phyloP scores from a whole-genome alignment of 1,140 invertebrate genomes.

The Drosophila kepulauana region DNA sequence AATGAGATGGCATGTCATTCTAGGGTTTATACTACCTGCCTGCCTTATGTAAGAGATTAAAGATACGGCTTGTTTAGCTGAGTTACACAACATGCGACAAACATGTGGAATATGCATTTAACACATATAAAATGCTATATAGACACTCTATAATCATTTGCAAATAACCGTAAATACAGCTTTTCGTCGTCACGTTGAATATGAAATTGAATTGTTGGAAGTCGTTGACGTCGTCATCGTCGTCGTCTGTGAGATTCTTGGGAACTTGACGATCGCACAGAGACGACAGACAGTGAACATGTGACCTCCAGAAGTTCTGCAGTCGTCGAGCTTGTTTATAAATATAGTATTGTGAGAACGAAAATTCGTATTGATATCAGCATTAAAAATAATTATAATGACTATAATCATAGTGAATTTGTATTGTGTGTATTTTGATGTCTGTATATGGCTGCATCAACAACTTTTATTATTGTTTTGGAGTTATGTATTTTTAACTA shows the following conservation, averaged over 20 bases:
- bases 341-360: slow-evolving; percentile 49
- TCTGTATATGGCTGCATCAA: slow-evolving; percentile 3
- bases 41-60: slow-evolving; percentile 39
- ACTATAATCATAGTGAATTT: slow-evolving; percentile 44
- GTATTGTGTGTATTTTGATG: slow-evolving; percentile 7
- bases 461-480: slow-evolving; percentile 21
- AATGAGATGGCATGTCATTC: slow-evolving; percentile 56
- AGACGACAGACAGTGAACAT: slow-evolving; percentile 51
- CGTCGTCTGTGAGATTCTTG: slow-evolving; percentile 39
- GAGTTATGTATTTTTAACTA: slow-evolving; percentile 38
- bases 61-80: slow-evolving; percentile 26
- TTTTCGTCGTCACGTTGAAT: slow-evolving; percentile 61
- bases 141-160: slow-evolving; percentile 58
- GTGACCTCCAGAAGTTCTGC: slow-evolving; percentile 54
- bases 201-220: slow-evolving; percentile 29
- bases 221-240: neutral
- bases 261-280: slow-evolving; percentile 36
- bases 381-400: slow-evolving; percentile 60
- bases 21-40: slow-evolving; percentile 27
- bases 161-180: slow-evolving; percentile 72
- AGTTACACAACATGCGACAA: slow-evolving; percentile 42
- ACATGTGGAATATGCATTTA: slow-evolving; percentile 22
- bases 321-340: slow-evolving; percentile 10
- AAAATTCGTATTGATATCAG: slow-evolving; percentile 55
- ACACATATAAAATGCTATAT: slow-evolving; percentile 32